Evolutionary conservation across 1,140 invertebrate species (phyloP), one percentile per base, ranked within the genome.

Genomic region (Polypedilum vanderplanki): DNA sequence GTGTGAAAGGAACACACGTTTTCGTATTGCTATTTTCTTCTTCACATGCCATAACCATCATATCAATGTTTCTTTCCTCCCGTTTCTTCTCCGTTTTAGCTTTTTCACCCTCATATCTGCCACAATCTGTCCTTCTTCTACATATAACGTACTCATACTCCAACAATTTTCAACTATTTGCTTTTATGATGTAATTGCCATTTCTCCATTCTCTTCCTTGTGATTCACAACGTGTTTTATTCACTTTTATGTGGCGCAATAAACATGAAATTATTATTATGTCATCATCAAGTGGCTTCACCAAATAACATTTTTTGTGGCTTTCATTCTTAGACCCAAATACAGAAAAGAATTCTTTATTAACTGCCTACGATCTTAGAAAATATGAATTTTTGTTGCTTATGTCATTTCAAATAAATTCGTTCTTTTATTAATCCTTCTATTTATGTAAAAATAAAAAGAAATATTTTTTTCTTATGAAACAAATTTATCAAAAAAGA

Each of bases 211-310:
- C 24, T 33, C 24, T 33, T 33, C 24, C 24, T 33, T 57, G 46
- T 57, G n/a, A 12, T 15, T 57, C 46, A 57, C n/a, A 15, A n/a
- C 46, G 46, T 57, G n/a, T 57, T 57, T 57, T 57, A 57, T 57
- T 57, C 46, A 57, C 46, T 57, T 57, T 57, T 57, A 57, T 57
- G 46, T 57, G 46, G 46, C 46, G 46, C n/a, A 57, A 57, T 57
- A 57, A 57, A 57, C 46, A 57, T 57, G 46, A 57, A 57, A 57
- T 57, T 57, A 57, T 57, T 57, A 57, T 57, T 57, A 57, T 57
- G n/a, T n/a, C 46, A 57, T 57, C 46, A 57, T 57, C 46, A 57
- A 57, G 46, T 57, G 46, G 46, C 46, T 57, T 57, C 46, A 57
- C 46, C 12, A n/a, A 57, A 57, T 57, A 8, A n/a, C 24, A 33